phyloP scores from a whole-genome alignment of 2,888 invertebrate genomes.

The Coelinius sp. region DNA sequence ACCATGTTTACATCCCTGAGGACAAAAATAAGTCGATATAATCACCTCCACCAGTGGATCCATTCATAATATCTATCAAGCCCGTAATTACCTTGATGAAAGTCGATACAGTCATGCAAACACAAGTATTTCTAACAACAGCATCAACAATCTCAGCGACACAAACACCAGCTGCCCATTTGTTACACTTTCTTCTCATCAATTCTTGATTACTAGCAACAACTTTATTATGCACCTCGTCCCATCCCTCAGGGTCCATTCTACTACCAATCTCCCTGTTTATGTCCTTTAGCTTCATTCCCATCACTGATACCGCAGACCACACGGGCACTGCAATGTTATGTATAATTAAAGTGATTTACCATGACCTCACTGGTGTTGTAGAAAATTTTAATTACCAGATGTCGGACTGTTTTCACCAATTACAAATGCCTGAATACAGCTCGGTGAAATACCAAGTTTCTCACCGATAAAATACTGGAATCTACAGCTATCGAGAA shows the following conservation, averaged over 20 bases:
- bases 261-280: conserved; percentile 71
- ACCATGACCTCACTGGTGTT: not conserved
- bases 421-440: conserved; percentile 74
- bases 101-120: conserved; percentile 72
- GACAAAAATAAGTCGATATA: not conserved
- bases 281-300: conserved; percentile 72
- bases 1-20: conserved; percentile 70
- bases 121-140: conserved; percentile 71
- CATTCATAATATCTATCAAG: too few species aligned
- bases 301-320: conserved; percentile 75
- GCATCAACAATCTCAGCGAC: conserved; percentile 71
- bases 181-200: conserved; percentile 73
- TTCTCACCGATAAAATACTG: conserved; percentile 73
- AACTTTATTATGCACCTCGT: conserved; percentile 73
- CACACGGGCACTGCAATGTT: conserved; percentile 72
- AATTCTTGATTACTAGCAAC: conserved; percentile 72
- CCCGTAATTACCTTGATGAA: conserved; percentile 72
- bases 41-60: not conserved
- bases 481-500: conserved; percentile 74
- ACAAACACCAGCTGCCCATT: conserved; percentile 73
- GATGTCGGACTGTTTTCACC: conserved; percentile 75
- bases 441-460: conserved; percentile 71
- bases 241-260: conserved; percentile 73
- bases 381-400: conserved; percentile 51
- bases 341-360: conserved; percentile 10